These are phyloP conservation scores for Acrossocheilus fasciatus DNA, from an alignment of 2,797 vertebrate genomes.

Conservation along the genomic window DNA sequence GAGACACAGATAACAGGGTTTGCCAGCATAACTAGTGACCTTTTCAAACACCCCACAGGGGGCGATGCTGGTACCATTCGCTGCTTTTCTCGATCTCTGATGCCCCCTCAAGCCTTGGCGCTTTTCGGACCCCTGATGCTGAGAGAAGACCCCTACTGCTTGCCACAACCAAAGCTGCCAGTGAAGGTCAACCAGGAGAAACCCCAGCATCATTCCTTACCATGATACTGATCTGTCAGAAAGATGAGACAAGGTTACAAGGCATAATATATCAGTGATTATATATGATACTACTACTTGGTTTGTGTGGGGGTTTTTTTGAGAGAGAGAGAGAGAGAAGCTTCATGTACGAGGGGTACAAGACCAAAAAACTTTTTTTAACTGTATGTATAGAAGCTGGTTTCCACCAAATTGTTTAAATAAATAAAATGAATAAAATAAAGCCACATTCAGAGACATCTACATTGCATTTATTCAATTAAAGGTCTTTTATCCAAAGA, in stretches of 20 bases:
- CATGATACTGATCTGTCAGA: constrained; percentile 47
- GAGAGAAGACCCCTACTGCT: constrained; percentile 42
- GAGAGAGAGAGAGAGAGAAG: too few species aligned
- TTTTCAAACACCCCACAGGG: constrained; percentile 59
- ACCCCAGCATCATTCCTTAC: constrained; percentile 32
- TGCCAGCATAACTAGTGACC: constrained; percentile 62
- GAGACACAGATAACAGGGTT: constrained; percentile 51
- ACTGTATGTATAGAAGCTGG: background rate
- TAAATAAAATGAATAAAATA: background rate
- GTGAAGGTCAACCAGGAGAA: constrained; percentile 61
- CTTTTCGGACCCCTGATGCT: constrained; percentile 47
- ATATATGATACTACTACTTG: constrained; percentile 18
- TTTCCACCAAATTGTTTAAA: background rate
- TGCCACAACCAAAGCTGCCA: constrained; percentile 47
- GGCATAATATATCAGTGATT: constrained; percentile 29
- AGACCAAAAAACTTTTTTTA: background rate
- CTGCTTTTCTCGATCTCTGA: constrained; percentile 54
- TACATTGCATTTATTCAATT: background rate
- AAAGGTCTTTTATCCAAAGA: background rate
- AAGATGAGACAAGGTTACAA: constrained; percentile 30
- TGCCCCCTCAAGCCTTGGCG: constrained; percentile 28
- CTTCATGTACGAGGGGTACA: background rate
- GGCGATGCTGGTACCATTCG: constrained; percentile 46
- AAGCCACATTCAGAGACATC: background rate
- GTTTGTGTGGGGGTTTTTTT: background rate